A percentile compares a stretch with the other conserved stretches of the same genome.
Conservation (phyloP, 2,797 vertebrate species). For the Ctenopoma kingsleyae region DNA sequence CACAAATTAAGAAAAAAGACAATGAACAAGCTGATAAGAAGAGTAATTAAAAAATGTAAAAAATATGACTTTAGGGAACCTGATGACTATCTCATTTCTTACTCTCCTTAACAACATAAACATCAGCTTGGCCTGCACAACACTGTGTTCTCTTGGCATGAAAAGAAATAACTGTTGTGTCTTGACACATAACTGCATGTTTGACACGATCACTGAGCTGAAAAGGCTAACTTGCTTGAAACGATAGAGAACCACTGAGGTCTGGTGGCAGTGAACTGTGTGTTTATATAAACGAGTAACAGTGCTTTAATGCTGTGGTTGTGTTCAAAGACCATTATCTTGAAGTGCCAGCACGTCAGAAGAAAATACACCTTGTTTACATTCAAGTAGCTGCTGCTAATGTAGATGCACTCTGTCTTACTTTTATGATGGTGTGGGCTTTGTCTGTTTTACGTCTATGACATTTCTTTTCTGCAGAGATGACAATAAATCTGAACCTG, state of each 20-base stretch:
- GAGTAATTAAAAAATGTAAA: background rate
- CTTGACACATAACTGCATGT: background rate
- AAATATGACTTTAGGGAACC: background rate
- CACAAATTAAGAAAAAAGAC: too few relatives aligned
- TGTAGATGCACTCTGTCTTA: too few relatives aligned
- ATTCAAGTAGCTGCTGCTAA: too few relatives aligned
- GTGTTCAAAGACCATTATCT: background rate
- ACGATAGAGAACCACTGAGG: background rate
- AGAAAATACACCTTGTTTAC: too few relatives aligned
- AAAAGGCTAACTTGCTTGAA: background rate
- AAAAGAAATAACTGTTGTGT: too few relatives aligned
- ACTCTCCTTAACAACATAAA: background rate
- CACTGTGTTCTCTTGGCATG: background rate
- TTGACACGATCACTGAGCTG: background rate
- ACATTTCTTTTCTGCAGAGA: too few relatives aligned
- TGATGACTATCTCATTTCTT: too few relatives aligned
- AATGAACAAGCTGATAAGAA: too few relatives aligned
- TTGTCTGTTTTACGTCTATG: too few relatives aligned
- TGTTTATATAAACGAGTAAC: background rate
- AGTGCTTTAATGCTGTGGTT: background rate
- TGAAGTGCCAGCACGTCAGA: too few relatives aligned
- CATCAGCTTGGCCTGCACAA: slow-evolving; percentile 1
- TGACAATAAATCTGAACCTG: too few relatives aligned
- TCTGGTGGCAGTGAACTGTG: background rate
- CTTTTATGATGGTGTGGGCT: too few relatives aligned